These are phyloP conservation scores for Kryptolebias marmoratus DNA, from an alignment of 2,113 vertebrate genomes.

Conservation along the genomic window DNA sequence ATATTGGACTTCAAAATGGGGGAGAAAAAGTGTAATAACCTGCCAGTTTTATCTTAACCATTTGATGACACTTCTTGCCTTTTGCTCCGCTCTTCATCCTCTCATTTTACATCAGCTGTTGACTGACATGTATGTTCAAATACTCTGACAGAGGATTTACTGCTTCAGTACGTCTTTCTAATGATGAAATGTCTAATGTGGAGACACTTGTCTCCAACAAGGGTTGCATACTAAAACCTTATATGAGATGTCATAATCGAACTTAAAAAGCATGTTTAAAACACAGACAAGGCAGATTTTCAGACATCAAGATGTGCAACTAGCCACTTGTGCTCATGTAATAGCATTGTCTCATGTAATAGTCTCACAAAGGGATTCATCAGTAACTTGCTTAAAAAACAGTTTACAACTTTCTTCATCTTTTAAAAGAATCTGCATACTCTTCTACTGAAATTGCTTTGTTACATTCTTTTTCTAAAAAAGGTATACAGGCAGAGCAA, in stretches of 20 bases:
- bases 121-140: slow-evolving; percentile 50
- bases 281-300: neutral
- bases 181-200: slow-evolving; percentile 16
- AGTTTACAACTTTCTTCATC: neutral
- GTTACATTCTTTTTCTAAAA: too few relatives aligned
- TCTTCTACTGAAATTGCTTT: too few relatives aligned
- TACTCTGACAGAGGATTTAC: slow-evolving; percentile 16
- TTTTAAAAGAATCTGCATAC: neutral
- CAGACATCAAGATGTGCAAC: neutral
- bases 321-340: neutral
- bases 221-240: slow-evolving; percentile 39
- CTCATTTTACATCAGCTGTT: slow-evolving; percentile 56
- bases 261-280: too few relatives aligned
- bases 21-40: slow-evolving; percentile 94
- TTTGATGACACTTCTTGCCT: slow-evolving; percentile 79
- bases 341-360: too few relatives aligned
- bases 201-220: slow-evolving; percentile 19
- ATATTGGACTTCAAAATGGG: slow-evolving; percentile 99
- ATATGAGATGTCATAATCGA: neutral
- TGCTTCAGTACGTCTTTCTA: neutral
- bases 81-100: slow-evolving; percentile 46
- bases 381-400: neutral
- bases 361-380: neutral
- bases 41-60: slow-evolving; percentile 95
- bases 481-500: too few relatives aligned